phyloP scores from a whole-genome alignment of 2,113 vertebrate genomes.

The Regulus satrapa region DNA sequence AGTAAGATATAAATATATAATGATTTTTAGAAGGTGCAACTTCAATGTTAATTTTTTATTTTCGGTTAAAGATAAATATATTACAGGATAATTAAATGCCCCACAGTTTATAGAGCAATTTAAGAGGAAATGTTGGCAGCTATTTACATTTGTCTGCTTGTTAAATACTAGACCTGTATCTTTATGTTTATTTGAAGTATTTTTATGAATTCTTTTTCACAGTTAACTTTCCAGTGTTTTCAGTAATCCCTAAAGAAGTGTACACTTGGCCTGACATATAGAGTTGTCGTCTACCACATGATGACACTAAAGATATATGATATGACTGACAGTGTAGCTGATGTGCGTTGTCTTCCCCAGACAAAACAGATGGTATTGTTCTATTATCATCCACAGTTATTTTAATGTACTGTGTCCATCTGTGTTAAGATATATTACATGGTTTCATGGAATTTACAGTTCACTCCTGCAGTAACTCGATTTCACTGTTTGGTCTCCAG shows the following conservation, averaged over 20 bases:
- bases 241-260: constrained; percentile 86
- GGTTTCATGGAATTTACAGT: constrained; percentile 99
- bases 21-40: constrained; percentile 62
- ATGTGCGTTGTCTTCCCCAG: constrained; percentile 92
- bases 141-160: constrained; percentile 67
- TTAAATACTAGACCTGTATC: constrained; percentile 34
- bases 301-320: constrained; percentile 99
- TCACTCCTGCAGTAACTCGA: constrained; percentile 97
- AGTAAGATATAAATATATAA: constrained; percentile 67
- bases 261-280: constrained; percentile 97
- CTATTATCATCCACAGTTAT: constrained; percentile 94
- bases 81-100: constrained; percentile 64
- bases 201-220: constrained; percentile 72
- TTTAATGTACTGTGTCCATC: constrained; percentile 94
- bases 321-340: constrained; percentile 93
- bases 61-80: constrained; percentile 63
- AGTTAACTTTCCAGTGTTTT: constrained; percentile 80
- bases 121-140: constrained; percentile 29
- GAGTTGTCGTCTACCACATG: constrained; percentile 88
- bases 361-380: constrained; percentile 98
- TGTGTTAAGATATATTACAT: constrained; percentile 99
- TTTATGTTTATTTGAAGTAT: constrained; percentile 68
- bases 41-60: constrained; percentile 55
- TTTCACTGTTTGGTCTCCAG: constrained; percentile 92
- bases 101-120: constrained; percentile 56